A percentile compares a stretch with the other conserved stretches of the same genome.
These are phyloP conservation scores for Antennarius striatus DNA, from an alignment of 2,113 vertebrate genomes.

Conservation along the genomic window DNA sequence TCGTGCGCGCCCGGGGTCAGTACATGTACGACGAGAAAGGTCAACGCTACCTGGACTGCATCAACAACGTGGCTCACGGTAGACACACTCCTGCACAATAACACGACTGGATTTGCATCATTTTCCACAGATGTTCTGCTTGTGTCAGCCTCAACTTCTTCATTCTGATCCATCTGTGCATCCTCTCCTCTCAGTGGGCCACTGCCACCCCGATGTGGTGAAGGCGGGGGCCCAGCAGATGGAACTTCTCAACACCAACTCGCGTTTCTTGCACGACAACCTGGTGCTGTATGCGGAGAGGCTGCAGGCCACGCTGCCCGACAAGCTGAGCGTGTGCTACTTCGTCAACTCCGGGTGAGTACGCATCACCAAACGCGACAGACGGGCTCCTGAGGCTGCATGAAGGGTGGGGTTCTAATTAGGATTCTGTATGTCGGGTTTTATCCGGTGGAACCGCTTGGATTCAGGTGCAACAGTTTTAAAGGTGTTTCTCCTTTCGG, in stretches of 20 bases:
- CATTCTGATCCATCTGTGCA: neutral
- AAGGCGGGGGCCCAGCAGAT: slow-evolving; percentile 90
- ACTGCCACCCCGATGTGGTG: slow-evolving; percentile 92
- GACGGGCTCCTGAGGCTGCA: neutral
- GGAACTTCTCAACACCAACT: slow-evolving; percentile 95
- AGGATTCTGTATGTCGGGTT: too few species aligned
- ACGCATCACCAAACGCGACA: neutral
- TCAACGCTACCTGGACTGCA: slow-evolving; percentile 90
- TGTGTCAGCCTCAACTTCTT: too few species aligned
- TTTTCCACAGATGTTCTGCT: too few species aligned
- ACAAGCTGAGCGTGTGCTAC: slow-evolving; percentile 91
- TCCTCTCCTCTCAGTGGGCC: slow-evolving; percentile 83
- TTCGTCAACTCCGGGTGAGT: slow-evolving; percentile 97
- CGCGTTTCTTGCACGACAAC: slow-evolving; percentile 95
- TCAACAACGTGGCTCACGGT: slow-evolving; percentile 99
- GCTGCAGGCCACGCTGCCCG: slow-evolving; percentile 88
- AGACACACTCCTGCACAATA: slow-evolving; percentile 31
- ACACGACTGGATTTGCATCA: neutral
- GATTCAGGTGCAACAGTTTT: too few species aligned
- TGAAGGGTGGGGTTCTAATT: neutral
- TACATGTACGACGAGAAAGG: slow-evolving; percentile 96
- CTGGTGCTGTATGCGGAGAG: slow-evolving; percentile 89
- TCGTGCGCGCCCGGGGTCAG: slow-evolving; percentile 87
- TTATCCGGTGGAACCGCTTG: too few species aligned
- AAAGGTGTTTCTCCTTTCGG: too few species aligned